Conservation (phyloP, 2,888 invertebrate species). For the Heteromurus nitidus region DNA sequence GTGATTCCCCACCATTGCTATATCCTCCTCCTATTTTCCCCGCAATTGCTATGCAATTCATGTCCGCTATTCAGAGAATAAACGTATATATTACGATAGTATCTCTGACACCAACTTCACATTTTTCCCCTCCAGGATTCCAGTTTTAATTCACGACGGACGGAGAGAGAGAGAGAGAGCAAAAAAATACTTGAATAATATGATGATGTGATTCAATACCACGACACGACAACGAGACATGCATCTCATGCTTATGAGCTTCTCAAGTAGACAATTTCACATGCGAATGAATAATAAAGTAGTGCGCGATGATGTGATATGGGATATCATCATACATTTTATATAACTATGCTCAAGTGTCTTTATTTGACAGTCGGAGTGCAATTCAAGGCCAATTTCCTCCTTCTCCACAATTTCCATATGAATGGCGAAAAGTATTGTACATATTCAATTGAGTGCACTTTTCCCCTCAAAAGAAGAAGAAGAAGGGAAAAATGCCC, state of each 20-base stretch:
- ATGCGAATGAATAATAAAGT: background rate
- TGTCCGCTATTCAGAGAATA: background rate
- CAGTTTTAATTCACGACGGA: background rate
- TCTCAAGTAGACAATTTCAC: background rate
- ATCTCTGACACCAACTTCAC: background rate
- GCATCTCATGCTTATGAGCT: no score
- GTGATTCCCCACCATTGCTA: background rate
- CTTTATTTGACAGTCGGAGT: background rate
- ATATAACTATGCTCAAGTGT: background rate
- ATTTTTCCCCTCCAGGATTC: background rate
- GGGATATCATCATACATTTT: background rate
- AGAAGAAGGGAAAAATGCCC: no score
- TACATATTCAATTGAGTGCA: background rate
- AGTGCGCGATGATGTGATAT: background rate
- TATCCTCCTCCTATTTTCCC: background rate
- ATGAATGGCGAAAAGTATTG: background rate
- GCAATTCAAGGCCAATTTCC: conserved; percentile 1
- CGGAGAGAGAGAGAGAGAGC: no score
- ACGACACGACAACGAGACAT: no score
- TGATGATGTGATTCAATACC: background rate
- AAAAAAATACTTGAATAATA: background rate
- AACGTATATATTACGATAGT: no score
- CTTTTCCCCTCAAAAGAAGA: background rate
- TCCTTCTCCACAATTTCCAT: background rate
- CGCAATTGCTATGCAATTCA: conserved; percentile 14